Base-by-base conservation (phyloP, 2,797 vertebrate species). In the Brachymystax lenok region DNA sequence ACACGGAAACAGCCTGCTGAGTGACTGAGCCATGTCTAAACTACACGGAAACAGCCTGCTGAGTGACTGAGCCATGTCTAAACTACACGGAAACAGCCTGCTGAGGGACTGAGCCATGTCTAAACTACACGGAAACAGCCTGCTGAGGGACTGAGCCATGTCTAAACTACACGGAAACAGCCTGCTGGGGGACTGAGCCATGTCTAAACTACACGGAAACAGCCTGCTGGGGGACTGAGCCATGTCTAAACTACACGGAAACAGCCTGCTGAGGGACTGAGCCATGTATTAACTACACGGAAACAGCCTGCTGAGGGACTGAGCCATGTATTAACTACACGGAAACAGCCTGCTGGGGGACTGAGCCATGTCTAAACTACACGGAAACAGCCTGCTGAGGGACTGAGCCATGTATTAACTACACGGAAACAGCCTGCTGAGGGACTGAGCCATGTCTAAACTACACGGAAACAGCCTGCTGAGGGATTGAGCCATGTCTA, bases 121-220 rank as follows among this genome's bases (percentile, higher is more conserved):
- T 50, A 21, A n/a, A 19, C 33, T 54, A 54, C 52, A 54, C 52
- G 3, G 56, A 21, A 61, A 61, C 59, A 61, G 19, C 5, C 4
- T 35, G 78, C 63, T 35, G 75, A 84, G 24, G 75, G 69, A 75
- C 14, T 19, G 80, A 74, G n/a, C 4, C 64, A 79, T 51, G 50
- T 51, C 2, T 51, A 16, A 3, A 52, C 14, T 52, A 52, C 13
- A 81, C 71, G 80, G 74, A 56, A 56, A 75, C 52, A 54, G 64
- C 21, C 4, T 35, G 77, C 67, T 51, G 75, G 82, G 24, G 75
- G 68, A 76, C 14, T 16, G 80, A 75, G 24, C 5, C 52, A 79
- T 24, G 24, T 35, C 30, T 30, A 30, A 5, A 35, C 33, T 35
- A 35, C 33, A 35, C 5, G 6, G 33, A 35, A 35, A 35, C 33